Evolutionary conservation across 2,888 invertebrate genomes (phyloP), one percentile per base, ranked within the genome.

Genomic region (Xanthia togata): DNA sequence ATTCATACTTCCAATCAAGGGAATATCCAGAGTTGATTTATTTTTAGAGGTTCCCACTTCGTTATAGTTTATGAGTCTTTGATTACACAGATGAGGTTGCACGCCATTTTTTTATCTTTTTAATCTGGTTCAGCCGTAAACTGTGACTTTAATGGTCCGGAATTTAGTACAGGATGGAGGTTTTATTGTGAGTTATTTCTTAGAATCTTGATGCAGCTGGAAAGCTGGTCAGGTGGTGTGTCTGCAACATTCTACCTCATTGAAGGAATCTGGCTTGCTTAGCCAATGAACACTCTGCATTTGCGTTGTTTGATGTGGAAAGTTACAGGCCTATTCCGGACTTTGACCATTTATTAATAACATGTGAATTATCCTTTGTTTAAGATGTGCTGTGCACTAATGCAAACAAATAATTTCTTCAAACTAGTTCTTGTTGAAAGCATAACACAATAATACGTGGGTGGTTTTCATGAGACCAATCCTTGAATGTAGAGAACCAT

Each of bases 61-160:
- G 73, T 86, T 77, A 83, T 80, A 75, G 87, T 85, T 80, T 87
- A 85, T 85, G 75, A 80, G 74, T 63, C 73, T 86, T 84, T 82
- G 68, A 86, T 86, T 80, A 76, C 70, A 78, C 70, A 74, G 71
- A 70, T 78, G 70, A 81, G 72, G 70, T 59, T 76, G 62, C 23
- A 23, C 44, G 47, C 71, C 53, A 83, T 84, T 83, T 80, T 82
- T 73, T 53, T 35, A 9, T 41, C 12, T 73, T 76, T 69, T 69
- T 55, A 38, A 47, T 81, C 47, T 67, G 62, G 68, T 76, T 38
- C 64, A 70, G 78, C 70, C 71, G 69, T 78, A 84, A 81, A 73
- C 57, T 71, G 64, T 60, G 55, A 35, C 64, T 78, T 83, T 81
- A 78, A 83, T 85, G 71, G 78, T 73, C 53, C 14, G 26, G 68